Conservation (phyloP, 2,113 vertebrate species). For the Tachycineta bicolor region DNA sequence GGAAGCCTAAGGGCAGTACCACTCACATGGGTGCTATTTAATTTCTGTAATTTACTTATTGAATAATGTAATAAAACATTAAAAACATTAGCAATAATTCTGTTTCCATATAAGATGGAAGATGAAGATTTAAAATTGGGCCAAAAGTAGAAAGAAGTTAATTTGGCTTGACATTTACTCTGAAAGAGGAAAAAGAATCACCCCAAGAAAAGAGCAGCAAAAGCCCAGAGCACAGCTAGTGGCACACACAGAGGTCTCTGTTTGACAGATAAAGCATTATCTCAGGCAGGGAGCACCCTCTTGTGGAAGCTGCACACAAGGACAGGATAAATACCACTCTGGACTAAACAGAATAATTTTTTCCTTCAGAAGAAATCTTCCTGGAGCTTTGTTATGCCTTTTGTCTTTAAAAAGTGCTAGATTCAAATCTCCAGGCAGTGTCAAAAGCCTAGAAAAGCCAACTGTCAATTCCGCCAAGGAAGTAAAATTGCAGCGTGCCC, state of each 20-base stretch:
- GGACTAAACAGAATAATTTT: not conserved
- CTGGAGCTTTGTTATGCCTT: not conserved
- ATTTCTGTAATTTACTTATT: not conserved
- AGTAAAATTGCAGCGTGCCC: fast-evolving
- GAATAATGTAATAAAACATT: not conserved
- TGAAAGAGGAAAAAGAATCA: not conserved
- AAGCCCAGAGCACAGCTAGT: not conserved
- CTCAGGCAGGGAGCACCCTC: conserved; percentile 37
- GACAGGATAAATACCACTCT: not conserved
- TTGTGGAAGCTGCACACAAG: not conserved
- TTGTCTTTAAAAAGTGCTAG: not conserved
- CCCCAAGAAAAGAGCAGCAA: not conserved
- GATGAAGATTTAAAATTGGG: not conserved
- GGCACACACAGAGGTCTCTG: fast-evolving
- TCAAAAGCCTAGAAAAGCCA: not conserved
- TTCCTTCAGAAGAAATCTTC: not conserved
- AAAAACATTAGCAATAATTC: not conserved
- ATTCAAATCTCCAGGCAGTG: not conserved
- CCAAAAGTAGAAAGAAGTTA: not conserved
- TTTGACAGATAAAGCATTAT: no score
- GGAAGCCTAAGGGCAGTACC: not conserved
- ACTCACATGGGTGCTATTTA: not conserved
- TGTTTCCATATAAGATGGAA: not conserved
- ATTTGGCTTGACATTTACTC: not conserved
- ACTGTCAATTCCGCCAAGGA: not conserved